phyloP scores from a whole-genome alignment of 2,888 invertebrate genomes.

The Philonicus albiceps region DNA sequence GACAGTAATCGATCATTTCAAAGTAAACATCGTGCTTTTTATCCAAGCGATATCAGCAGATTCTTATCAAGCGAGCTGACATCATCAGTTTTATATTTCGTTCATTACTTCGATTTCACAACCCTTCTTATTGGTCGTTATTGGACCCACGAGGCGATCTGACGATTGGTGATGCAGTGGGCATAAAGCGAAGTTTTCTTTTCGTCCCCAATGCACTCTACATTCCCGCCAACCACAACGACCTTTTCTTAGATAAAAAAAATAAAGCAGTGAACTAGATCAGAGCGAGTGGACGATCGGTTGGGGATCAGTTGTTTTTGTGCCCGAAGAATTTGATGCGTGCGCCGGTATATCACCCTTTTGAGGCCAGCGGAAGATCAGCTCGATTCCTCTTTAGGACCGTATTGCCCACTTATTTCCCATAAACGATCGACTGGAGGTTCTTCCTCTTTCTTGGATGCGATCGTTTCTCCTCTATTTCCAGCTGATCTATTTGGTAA shows the following conservation, averaged over 20 bases:
- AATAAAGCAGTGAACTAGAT: neutral
- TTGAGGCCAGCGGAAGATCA: neutral
- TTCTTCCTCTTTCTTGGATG: neutral
- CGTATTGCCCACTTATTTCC: neutral
- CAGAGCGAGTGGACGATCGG: neutral
- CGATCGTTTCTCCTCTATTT: neutral
- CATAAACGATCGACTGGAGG: neutral
- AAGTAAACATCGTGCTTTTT: neutral
- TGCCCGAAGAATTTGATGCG: neutral
- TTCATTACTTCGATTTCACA: neutral
- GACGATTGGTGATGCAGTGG: neutral
- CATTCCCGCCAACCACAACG: neutral
- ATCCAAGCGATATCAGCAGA: neutral
- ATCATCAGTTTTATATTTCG: neutral
- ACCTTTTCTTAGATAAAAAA: neutral
- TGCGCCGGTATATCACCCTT: slow-evolving; percentile 14
- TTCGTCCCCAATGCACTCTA: neutral
- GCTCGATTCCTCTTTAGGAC: neutral
- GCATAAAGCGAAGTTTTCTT: neutral
- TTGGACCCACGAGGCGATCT: neutral
- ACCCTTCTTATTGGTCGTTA: slow-evolving; percentile 17
- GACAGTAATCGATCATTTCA: neutral
- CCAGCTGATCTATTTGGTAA: slow-evolving; percentile 33
- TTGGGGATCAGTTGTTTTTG: neutral
- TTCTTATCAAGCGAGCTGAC: neutral